Evolutionary conservation across 2,888 invertebrate genomes (phyloP).

Genomic region (Tinea semifulvella): DNA sequence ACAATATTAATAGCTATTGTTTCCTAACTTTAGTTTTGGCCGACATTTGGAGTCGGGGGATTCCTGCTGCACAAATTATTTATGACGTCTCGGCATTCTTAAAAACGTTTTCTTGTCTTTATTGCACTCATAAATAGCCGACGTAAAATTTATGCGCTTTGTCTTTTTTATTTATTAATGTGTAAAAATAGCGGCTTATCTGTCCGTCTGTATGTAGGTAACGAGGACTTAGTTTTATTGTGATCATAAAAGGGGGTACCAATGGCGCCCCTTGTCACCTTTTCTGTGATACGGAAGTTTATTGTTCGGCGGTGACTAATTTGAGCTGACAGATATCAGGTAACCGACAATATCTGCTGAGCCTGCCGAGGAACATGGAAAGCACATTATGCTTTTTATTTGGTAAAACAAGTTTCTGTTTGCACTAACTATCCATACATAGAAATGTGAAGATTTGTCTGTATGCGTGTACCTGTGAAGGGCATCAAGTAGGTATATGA

Average conservation of each 20-base stretch:
- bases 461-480: too few species aligned
- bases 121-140: conserved; percentile 62
- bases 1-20: neutral
- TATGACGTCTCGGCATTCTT: conserved; percentile 57
- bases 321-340: too few species aligned
- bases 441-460: too few species aligned
- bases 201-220: conserved; percentile 7
- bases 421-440: too few species aligned
- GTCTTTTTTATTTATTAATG: conserved; percentile 56
- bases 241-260: conserved; percentile 1
- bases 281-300: neutral
- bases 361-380: too few species aligned
- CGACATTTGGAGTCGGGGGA: conserved; percentile 9
- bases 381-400: too few species aligned
- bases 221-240: conserved; percentile 10
- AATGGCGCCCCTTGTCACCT: neutral
- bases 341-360: too few species aligned
- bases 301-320: too few species aligned
- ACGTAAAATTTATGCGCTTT: conserved; percentile 58
- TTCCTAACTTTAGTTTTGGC: neutral
- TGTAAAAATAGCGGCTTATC: conserved; percentile 19
- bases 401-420: too few species aligned
- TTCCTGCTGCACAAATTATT: conserved; percentile 40
- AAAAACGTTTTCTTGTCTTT: conserved; percentile 54
- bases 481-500: too few species aligned